phyloP scores from a whole-genome alignment of 2,113 vertebrate species.

The Pheucticus melanocephalus region DNA sequence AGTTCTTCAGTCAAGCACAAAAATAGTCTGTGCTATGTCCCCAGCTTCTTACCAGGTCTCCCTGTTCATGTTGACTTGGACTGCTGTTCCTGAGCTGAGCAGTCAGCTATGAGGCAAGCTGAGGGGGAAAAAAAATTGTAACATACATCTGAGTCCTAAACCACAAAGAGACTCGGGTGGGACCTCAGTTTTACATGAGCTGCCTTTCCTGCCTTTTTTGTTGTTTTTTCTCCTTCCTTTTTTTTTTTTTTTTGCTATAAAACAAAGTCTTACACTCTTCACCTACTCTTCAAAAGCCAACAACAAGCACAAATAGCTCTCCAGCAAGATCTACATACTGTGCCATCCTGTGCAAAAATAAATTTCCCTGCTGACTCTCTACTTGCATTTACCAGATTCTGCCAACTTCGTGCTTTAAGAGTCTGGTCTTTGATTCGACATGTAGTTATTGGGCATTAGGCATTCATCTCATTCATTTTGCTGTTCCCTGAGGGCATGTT shows the following conservation, averaged over 20 bases:
- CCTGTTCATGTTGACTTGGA: fast-evolving
- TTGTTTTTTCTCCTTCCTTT: neutral
- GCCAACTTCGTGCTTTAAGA: neutral
- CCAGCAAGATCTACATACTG: neutral
- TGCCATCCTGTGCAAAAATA: neutral
- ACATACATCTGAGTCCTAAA: neutral
- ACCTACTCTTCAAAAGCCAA: neutral
- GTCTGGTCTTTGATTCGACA: neutral
- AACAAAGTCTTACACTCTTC: neutral
- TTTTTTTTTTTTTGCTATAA: neutral
- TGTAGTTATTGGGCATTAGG: conserved; percentile 40
- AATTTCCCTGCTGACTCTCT: neutral
- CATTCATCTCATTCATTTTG: conserved; percentile 25
- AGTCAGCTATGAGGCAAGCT: neutral
- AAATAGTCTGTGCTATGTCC: neutral
- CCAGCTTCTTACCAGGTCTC: fast-evolving
- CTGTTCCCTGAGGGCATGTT: conserved; percentile 7
- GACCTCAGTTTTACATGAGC: neutral
- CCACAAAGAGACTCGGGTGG: neutral
- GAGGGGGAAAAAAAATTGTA: neutral
- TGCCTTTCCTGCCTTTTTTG: neutral
- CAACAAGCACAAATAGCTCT: neutral
- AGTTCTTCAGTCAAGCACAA: neutral
- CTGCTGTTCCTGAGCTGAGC: neutral
- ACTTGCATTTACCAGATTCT: neutral